A percentile compares a stretch with the other conserved stretches of the same genome.
Conservation (phyloP, 2,888 invertebrate genomes). For the Perithous albicinctus region DNA sequence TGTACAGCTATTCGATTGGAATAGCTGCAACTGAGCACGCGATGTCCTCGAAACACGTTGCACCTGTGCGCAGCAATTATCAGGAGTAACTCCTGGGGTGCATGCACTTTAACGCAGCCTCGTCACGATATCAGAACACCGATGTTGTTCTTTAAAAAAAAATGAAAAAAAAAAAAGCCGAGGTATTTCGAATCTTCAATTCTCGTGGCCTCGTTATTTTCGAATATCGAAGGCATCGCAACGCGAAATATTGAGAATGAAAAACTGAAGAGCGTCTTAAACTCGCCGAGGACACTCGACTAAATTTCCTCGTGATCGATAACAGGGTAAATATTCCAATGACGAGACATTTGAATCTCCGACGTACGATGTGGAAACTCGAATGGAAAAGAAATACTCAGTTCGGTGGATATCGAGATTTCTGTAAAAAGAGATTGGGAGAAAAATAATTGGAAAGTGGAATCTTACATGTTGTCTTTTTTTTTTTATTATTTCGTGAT, state of each 20-base stretch:
- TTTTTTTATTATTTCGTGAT: no score
- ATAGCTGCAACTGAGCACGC: constrained; percentile 44
- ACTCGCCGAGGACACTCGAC: neutral
- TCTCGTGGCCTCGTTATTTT: neutral
- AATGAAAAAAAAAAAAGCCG: no score
- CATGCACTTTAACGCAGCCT: constrained; percentile 53
- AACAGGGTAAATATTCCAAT: constrained; percentile 34
- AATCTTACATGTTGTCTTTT: no score
- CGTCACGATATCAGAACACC: constrained; percentile 33
- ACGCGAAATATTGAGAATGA: constrained; percentile 35
- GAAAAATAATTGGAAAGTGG: neutral
- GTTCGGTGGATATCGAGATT: neutral
- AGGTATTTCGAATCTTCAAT: neutral
- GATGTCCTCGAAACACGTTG: constrained; percentile 47
- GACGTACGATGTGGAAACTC: constrained; percentile 4
- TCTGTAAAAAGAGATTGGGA: neutral
- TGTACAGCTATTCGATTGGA: constrained; percentile 8
- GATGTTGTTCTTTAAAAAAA: neutral
- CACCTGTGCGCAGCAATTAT: neutral
- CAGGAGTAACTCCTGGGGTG: constrained; percentile 29
- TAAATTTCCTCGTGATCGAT: constrained; percentile 61
- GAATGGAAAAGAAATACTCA: constrained; percentile 16
- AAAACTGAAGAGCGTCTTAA: constrained; percentile 17
- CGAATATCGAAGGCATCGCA: neutral
- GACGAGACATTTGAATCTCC: constrained; percentile 31